Base-by-base conservation (phyloP, 1,140 invertebrate genomes). In the Theocolax elegans region DNA sequence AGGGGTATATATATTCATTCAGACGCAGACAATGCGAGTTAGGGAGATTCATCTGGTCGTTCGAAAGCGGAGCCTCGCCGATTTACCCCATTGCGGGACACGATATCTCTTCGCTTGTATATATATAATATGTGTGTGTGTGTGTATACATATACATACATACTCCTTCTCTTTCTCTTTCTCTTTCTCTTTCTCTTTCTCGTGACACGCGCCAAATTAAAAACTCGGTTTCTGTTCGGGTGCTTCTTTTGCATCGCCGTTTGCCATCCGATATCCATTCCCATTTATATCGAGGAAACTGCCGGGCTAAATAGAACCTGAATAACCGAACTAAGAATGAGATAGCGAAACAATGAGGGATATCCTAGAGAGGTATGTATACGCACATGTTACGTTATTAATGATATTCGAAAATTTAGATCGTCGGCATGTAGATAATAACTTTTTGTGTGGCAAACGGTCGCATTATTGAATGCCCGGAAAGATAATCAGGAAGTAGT, bases 171-270 rank as follows among this genome's bases (percentile, higher is more conserved):
- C 71, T 9, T 29, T 23, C 72, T 76, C 73, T 71, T 72, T 71
- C 49, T 35, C 3, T 35, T 27, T 60, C 29, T 48, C 23, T 53
- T 44, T 53, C 44, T 29, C 25, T 6, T 15, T 84, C 83, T 81
- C 80, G 80, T 81, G 81, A 80, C 82, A 83, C 79, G 81, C 79
- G 80, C 79, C 81, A 81, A 85, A 84, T 85, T 85, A 85, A 84
- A 85, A 85, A 83, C 80, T 84, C 75, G 79, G 74, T 84, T 81
- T 83, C 76, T 74, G 74, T 79, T 54, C 67, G 70, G 74, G 60
- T 82, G 77, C 74, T 81, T 67, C 78, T 49, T 63, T 54, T 54
- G 67, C 48, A 44, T 51, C 51, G 25, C 25, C 31, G 10, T 40
- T 46, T 35, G 60, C 40, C 51, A 49, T 70, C 68, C 40, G 59